Conservation (phyloP, 2,888 invertebrate species). For the Dyspetes luteomarginatus region DNA sequence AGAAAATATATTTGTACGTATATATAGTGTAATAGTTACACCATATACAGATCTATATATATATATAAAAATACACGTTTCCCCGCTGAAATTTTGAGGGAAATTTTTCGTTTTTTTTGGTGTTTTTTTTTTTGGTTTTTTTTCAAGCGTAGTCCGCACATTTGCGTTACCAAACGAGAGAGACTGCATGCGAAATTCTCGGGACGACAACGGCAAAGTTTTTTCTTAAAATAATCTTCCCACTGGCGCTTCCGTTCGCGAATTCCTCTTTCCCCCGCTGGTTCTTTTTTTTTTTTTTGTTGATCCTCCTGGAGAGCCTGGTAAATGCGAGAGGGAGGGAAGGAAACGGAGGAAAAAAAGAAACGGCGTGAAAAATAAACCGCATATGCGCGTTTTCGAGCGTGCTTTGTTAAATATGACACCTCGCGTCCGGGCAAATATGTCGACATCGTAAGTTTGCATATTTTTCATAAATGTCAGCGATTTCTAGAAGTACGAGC, state of each 20-base stretch:
- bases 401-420: constrained; percentile 49
- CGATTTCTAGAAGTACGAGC: constrained; percentile 3
- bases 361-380: constrained; percentile 17
- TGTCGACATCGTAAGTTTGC: constrained; percentile 38
- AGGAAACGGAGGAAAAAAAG: constrained; percentile 8
- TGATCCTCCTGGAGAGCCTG: not conserved
- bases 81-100: constrained; percentile 30
- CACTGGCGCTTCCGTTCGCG: constrained; percentile 73
- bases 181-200: constrained; percentile 16
- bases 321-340: not conserved
- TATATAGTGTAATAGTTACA: constrained; percentile 24
- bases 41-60: not conserved
- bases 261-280: constrained; percentile 33
- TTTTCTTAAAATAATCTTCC: constrained; percentile 77
- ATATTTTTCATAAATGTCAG: constrained; percentile 35
- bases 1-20: constrained; percentile 25
- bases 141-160: not conserved
- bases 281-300: too few species aligned
- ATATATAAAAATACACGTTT: constrained; percentile 3
- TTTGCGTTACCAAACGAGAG: not conserved
- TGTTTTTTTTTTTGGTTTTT: constrained; percentile 8
- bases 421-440: constrained; percentile 53
- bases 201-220: constrained; percentile 45
- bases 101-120: constrained; percentile 21
- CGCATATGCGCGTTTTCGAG: constrained; percentile 25